phyloP scores from a whole-genome alignment of 1,140 invertebrate species.

The Meteorus sp. region DNA sequence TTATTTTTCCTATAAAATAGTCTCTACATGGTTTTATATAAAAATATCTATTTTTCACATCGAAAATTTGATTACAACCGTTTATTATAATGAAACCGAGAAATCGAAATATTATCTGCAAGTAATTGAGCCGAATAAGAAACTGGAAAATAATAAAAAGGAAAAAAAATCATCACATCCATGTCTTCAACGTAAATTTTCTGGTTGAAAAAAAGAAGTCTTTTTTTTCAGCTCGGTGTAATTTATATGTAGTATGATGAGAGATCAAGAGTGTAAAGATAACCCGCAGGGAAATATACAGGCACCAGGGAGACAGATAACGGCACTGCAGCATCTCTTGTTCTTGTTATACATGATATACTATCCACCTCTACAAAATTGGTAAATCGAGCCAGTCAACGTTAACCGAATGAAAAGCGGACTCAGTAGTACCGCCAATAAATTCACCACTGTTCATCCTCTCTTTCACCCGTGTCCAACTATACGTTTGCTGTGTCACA shows the following conservation, averaged over 20 bases:
- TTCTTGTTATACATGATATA: constrained; percentile 26
- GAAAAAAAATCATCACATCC: too few relatives aligned
- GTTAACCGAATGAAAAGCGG: constrained; percentile 16
- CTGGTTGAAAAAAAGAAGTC: too few relatives aligned
- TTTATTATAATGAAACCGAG: too few relatives aligned
- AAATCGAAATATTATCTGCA: too few relatives aligned
- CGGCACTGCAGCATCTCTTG: not conserved
- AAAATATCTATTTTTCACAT: too few relatives aligned
- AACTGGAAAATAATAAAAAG: too few relatives aligned
- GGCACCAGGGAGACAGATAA: not conserved
- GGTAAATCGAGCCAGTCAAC: constrained; percentile 20
- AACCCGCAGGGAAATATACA: not conserved
- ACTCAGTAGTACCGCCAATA: constrained; percentile 12
- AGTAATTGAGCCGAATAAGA: too few relatives aligned
- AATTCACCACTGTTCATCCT: constrained; percentile 8
- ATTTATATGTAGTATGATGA: not conserved
- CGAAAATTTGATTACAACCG: too few relatives aligned
- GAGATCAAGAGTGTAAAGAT: not conserved
- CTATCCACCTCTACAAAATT: constrained; percentile 18
- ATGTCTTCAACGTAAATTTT: too few relatives aligned
- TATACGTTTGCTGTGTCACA: not conserved
- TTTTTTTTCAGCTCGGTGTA: too few relatives aligned
- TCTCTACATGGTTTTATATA: too few relatives aligned
- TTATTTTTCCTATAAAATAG: too few relatives aligned
- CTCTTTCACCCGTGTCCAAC: not conserved